Conservation (phyloP, 2,888 invertebrate genomes). For the Chymomyza caudatula region DNA sequence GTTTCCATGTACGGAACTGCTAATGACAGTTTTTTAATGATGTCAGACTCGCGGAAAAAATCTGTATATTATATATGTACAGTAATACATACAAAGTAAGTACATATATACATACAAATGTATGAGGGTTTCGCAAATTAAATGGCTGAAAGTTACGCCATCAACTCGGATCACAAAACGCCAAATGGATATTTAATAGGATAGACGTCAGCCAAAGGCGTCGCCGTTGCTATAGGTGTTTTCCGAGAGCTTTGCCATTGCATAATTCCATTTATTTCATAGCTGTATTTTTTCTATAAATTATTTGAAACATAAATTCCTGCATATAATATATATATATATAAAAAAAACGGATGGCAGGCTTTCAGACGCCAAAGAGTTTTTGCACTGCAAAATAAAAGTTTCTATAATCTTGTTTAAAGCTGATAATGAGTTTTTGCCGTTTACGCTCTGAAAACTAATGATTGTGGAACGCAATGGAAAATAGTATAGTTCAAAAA, state of each 20-base stretch:
- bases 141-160: constrained; percentile 65
- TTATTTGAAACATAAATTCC: constrained; percentile 65
- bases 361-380: too few relatives aligned
- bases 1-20: constrained; percentile 70
- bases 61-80: neutral
- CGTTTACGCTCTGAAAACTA: too few relatives aligned
- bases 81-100: neutral
- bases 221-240: neutral
- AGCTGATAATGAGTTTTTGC: too few relatives aligned
- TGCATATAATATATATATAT: too few relatives aligned
- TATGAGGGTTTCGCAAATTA: constrained; percentile 41
- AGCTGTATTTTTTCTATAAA: constrained; percentile 63
- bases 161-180: constrained; percentile 63
- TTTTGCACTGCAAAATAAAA: too few relatives aligned
- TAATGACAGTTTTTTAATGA: constrained; percentile 73
- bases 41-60: constrained; percentile 49
- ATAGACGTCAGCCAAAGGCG: constrained; percentile 50
- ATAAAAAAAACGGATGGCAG: too few relatives aligned
- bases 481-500: too few relatives aligned
- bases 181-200: constrained; percentile 70
- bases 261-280: constrained; percentile 65
- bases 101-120: neutral
- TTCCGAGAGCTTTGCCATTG: constrained; percentile 13
- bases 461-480: too few relatives aligned
- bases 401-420: too few relatives aligned